phyloP scores from a whole-genome alignment of 2,888 invertebrate genomes.

The Caenorhabditis sp. region DNA sequence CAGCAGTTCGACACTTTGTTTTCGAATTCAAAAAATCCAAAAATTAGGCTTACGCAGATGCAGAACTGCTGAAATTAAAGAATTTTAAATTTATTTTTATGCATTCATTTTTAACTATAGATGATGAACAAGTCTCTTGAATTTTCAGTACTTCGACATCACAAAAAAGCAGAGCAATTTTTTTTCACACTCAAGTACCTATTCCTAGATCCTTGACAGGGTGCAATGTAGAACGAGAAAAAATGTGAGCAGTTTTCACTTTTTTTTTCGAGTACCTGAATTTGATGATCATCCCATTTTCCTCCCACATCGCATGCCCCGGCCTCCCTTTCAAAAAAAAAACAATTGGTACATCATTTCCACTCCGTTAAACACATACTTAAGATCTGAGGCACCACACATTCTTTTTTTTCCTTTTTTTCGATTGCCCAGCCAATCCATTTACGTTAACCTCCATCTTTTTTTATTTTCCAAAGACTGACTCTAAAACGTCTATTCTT shows the following conservation, averaged over 20 bases:
- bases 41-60: too few relatives aligned
- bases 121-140: too few relatives aligned
- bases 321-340: conserved; percentile 22
- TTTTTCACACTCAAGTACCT: too few relatives aligned
- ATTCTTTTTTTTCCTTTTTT: conserved; percentile 16
- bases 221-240: background rate
- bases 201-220: background rate
- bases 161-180: too few relatives aligned
- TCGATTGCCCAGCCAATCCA: conserved; percentile 20
- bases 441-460: conserved; percentile 31
- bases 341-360: conserved; percentile 51
- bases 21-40: too few relatives aligned
- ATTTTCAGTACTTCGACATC: too few relatives aligned
- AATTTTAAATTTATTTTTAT: too few relatives aligned
- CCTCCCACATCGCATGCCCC: background rate
- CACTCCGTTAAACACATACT: conserved; percentile 56
- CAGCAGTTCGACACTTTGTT: too few relatives aligned
- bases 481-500: too few relatives aligned
- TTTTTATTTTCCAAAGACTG: background rate
- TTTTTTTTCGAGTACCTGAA: conserved; percentile 4
- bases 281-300: conserved; percentile 36
- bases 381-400: conserved; percentile 23
- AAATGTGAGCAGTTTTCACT: background rate
- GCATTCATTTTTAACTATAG: too few relatives aligned
- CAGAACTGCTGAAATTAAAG: too few relatives aligned